Percentiles rank a stretch among this genome's conserved stretches.
Evolutionary conservation across 2,113 vertebrate genomes (phyloP).

Genomic region (Anseranas semipalmata): DNA sequence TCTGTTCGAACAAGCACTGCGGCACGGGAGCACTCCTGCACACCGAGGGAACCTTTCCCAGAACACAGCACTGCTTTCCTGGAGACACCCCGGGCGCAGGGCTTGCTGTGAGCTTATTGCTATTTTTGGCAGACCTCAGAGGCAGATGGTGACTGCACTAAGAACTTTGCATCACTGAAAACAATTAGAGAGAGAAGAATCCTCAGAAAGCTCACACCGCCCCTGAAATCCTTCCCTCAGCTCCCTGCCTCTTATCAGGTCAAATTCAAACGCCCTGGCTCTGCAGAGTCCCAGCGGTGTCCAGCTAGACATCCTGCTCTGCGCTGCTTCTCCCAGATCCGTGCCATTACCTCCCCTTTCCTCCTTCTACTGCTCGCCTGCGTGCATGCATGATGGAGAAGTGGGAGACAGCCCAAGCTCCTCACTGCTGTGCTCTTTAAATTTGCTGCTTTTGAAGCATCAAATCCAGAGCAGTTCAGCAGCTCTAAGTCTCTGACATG

Average conservation of each 20-base stretch:
- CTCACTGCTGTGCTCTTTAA: neutral
- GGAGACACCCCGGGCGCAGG: neutral
- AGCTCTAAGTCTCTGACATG: neutral
- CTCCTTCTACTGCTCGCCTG: neutral
- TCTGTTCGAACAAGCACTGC: neutral
- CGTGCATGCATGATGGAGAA: neutral
- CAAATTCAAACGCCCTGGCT: neutral
- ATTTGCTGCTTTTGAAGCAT: neutral
- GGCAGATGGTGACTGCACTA: neutral
- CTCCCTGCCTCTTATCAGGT: neutral
- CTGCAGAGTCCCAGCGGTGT: neutral
- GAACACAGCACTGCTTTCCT: neutral
- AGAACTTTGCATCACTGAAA: rapidly evolving
- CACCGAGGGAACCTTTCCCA: neutral
- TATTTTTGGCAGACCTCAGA: neutral
- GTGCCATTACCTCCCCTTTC: neutral
- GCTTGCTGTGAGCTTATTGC: neutral
- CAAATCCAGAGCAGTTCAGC: neutral
- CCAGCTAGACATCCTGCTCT: neutral
- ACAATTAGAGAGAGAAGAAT: neutral
- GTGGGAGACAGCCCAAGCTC: neutral
- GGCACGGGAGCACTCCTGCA: neutral
- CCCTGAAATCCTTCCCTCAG: neutral
- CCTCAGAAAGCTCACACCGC: neutral
- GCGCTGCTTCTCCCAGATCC: neutral